Conservation (phyloP, 2,888 invertebrate genomes). For the Gastracanthus pulcherrimus region DNA sequence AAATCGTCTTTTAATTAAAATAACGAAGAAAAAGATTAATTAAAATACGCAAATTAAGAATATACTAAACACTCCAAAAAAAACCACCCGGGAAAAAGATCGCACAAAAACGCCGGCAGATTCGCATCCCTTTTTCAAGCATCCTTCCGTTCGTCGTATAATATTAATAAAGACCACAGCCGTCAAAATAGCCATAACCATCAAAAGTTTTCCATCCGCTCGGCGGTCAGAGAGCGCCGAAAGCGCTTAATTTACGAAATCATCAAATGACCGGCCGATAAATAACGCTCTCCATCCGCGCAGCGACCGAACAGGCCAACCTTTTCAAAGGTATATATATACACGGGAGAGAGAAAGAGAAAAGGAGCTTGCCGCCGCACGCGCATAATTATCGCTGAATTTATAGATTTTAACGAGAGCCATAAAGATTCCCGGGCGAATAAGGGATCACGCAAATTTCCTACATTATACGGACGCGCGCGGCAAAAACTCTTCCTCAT, state of each 20-base stretch:
- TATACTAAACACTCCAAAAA: too few relatives aligned
- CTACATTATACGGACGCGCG: neutral
- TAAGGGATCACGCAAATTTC: slow-evolving; percentile 3
- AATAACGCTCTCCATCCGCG: slow-evolving; percentile 27
- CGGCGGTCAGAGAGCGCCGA: slow-evolving; percentile 12
- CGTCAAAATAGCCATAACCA: slow-evolving; percentile 34
- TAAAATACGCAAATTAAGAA: too few relatives aligned
- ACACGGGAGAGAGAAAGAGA: neutral
- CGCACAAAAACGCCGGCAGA: too few relatives aligned
- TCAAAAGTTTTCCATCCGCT: slow-evolving; percentile 39
- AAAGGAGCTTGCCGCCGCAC: slow-evolving; percentile 16
- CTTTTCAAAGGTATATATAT: neutral
- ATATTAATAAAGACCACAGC: slow-evolving; percentile 46
- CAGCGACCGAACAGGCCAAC: slow-evolving; percentile 21
- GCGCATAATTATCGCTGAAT: slow-evolving; percentile 53
- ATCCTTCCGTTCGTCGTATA: slow-evolving; percentile 4
- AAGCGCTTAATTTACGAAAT: slow-evolving; percentile 54
- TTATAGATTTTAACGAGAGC: slow-evolving; percentile 53
- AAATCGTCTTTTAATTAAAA: too few relatives aligned
- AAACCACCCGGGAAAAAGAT: too few relatives aligned
- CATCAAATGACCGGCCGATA: slow-evolving; percentile 49
- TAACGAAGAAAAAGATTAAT: too few relatives aligned
- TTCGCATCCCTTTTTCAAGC: too few relatives aligned
- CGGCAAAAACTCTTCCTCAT: slow-evolving; percentile 38
- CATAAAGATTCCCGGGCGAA: slow-evolving; percentile 50